These are phyloP conservation scores for Napeogenes inachia DNA, from an alignment of 2,888 invertebrate genomes.

Conservation along the genomic window DNA sequence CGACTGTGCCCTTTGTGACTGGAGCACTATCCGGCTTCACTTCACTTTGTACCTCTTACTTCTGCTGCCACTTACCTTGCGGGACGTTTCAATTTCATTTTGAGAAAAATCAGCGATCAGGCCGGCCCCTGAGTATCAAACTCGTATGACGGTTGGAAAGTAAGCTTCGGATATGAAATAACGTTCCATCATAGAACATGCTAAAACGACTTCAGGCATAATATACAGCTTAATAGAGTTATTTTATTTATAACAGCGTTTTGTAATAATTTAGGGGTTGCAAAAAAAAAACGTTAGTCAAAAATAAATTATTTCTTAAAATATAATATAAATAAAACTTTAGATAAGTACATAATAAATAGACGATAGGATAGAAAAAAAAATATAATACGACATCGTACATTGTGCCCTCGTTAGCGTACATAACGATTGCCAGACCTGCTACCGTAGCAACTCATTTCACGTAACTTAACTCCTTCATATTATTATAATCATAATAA, in stretches of 20 bases:
- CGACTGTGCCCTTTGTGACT: constrained; percentile 74
- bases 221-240: too few species aligned
- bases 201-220: background rate
- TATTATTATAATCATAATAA: constrained; percentile 38
- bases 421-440: constrained; percentile 49
- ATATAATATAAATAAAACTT: too few species aligned
- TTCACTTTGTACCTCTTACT: constrained; percentile 71
- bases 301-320: too few species aligned
- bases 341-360: too few species aligned
- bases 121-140: constrained; percentile 37
- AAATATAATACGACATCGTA: too few species aligned
- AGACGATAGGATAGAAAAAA: too few species aligned
- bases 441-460: constrained; percentile 43
- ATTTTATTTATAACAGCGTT: too few species aligned
- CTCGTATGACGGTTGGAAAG: constrained; percentile 15
- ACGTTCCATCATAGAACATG: background rate
- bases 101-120: constrained; percentile 55
- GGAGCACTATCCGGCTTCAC: constrained; percentile 73
- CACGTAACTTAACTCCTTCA: constrained; percentile 44
- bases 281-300: too few species aligned
- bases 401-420: background rate
- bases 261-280: too few species aligned
- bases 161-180: background rate
- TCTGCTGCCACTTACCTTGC: constrained; percentile 68
- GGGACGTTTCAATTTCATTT: constrained; percentile 74